Percentiles rank a stretch among this genome's conserved stretches.
Conservation (phyloP, 2,113 vertebrate genomes). For the Excalfactoria chinensis region DNA sequence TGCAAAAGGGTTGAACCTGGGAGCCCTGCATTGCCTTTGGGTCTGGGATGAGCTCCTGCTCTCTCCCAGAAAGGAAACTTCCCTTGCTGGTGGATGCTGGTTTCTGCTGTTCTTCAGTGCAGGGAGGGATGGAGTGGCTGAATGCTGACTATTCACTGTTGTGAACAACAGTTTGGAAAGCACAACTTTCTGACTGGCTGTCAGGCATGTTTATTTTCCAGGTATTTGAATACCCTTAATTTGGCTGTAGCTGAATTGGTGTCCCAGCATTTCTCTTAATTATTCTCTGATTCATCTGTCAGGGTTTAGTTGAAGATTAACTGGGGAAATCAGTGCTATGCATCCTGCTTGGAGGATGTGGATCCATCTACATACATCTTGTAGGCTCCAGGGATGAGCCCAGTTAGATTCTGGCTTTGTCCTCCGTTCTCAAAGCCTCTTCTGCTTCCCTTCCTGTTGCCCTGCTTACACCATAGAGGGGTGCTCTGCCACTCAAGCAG, state of each 20-base stretch:
- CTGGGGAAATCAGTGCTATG: neutral
- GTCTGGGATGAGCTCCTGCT: neutral
- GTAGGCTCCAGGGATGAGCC: neutral
- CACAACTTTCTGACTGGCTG: neutral
- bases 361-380: neutral
- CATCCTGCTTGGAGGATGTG: neutral
- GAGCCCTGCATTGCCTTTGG: neutral
- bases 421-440: neutral
- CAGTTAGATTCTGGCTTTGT: neutral
- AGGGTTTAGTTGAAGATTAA: constrained; percentile 40
- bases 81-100: neutral
- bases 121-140: neutral
- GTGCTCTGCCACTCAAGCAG: neutral
- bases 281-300: constrained; percentile 12
- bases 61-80: neutral
- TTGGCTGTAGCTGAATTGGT: constrained; percentile 24
- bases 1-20: neutral
- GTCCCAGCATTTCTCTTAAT: constrained; percentile 48
- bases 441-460: neutral
- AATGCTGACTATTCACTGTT: neutral
- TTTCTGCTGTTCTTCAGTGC: neutral
- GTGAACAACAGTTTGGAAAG: neutral
- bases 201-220: constrained; percentile 5
- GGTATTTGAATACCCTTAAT: neutral
- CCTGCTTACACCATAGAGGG: neutral